Percentiles rank a stretch among this genome's conserved stretches.
Evolutionary conservation across 2,797 vertebrate genomes (phyloP).

Genomic region (Spheniscus humboldti): DNA sequence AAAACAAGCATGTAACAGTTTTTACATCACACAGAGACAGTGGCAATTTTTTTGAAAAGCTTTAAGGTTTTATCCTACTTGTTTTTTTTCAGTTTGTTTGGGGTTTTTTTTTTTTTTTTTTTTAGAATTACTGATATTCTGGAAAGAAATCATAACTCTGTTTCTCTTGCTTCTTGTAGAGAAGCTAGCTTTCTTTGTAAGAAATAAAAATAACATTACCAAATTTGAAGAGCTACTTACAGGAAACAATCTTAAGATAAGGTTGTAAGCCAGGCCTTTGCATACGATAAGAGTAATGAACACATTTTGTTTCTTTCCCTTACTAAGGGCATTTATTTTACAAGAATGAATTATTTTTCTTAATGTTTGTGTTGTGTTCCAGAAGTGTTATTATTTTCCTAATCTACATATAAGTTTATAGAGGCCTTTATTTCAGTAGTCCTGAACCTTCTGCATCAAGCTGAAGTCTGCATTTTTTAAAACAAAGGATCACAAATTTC

Average conservation of each 20-base stretch:
- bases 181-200: background rate
- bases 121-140: background rate
- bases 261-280: background rate
- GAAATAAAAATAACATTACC: background rate
- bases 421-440: background rate
- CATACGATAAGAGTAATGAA: background rate
- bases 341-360: background rate
- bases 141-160: background rate
- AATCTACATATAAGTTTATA: background rate
- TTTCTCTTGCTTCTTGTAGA: background rate
- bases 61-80: background rate
- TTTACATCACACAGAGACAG: background rate
- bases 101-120: too few species aligned
- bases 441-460: background rate
- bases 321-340: background rate
- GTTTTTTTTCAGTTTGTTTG: too few species aligned
- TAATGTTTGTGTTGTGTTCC: background rate
- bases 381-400: background rate
- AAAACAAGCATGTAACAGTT: background rate
- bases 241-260: background rate
- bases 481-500: background rate
- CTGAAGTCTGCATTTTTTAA: background rate
- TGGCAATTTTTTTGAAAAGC: background rate
- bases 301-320: background rate
- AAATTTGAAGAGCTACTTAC: background rate